These are phyloP conservation scores for Ptychadena robeensis DNA, from an alignment of 2,797 vertebrate genomes.

Conservation along the genomic window DNA sequence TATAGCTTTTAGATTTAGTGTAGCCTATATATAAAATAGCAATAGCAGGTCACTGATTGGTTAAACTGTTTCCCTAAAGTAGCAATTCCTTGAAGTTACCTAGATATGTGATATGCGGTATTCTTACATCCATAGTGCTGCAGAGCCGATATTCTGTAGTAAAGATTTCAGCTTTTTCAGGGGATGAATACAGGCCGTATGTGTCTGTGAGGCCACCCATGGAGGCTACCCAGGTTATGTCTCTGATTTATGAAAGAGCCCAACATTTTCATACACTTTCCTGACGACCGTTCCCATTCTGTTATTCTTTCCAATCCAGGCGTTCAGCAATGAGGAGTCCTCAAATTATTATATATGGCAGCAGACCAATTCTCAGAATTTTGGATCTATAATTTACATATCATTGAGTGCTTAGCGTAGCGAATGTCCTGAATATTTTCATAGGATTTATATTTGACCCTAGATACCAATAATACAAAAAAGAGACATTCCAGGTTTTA, in stretches of 20 bases:
- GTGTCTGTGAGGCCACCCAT: slow-evolving; percentile 43
- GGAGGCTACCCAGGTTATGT: slow-evolving; percentile 11
- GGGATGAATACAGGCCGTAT: slow-evolving; percentile 7
- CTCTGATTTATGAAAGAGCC: slow-evolving; percentile 53
- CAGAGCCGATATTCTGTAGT: background rate
- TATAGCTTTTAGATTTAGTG: too few species aligned
- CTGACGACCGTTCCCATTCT: slow-evolving; percentile 22
- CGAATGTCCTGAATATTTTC: slow-evolving; percentile 23
- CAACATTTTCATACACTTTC: slow-evolving; percentile 30
- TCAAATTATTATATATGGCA: slow-evolving; percentile 49
- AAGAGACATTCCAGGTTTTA: background rate
- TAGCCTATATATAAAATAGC: background rate
- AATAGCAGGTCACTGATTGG: background rate
- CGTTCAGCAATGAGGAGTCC: slow-evolving; percentile 17
- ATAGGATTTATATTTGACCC: slow-evolving; percentile 20
- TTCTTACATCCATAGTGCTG: background rate
- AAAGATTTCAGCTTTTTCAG: slow-evolving; percentile 4
- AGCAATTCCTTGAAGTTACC: background rate
- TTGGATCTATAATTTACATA: slow-evolving; percentile 35
- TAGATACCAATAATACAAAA: slow-evolving; percentile 22
- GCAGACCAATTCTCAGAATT: slow-evolving; percentile 25
- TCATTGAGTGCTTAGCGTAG: slow-evolving; percentile 23
- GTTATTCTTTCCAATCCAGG: slow-evolving; percentile 46
- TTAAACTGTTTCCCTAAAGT: background rate
- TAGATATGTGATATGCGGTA: background rate